Evolutionary conservation across 2,888 invertebrate genomes (phyloP), one percentile per base, ranked within the genome.

Genomic region (Anoplius nigerrimus): DNA sequence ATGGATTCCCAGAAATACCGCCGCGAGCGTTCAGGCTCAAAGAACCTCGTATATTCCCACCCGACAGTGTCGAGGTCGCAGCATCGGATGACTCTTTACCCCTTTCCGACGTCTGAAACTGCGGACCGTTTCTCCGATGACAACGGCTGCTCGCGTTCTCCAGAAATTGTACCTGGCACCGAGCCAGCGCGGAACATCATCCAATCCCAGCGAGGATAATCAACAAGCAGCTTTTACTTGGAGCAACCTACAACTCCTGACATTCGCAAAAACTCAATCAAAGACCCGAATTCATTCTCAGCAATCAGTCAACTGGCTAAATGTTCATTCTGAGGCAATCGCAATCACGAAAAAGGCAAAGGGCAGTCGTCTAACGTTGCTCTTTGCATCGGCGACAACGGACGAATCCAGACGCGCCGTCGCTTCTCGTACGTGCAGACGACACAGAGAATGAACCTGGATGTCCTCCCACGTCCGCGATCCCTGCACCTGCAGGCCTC

Each of bases 1-100:
- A 59, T 24, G 27, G 65, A 59, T 68, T 68, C 68, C 65, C 42
- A 54, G 64, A 65, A 64, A 68, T 59, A 51, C 60, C 55, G 64
- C 21, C 56, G 58, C n/a, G 42, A 64, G 54, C 42, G 21, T 34
- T 27, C n/a, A 54, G 45, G 58, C 58, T 48, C 54, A 52, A 56
- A 64, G 64, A 46, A 59, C 54, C 42, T 68, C 63, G 21, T 16
- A n/a, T 22, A 22, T 58, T 45, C 20, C 56, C 48, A 51, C 45
- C 20, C 43, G 48, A 15, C 21, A 52, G 22, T 52, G 52, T 52
- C 52, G 22, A 51, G 51, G 45, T 62, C 51, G 24, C 62, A 53
- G 57, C 45, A 63, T 67, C 53, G 45, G 63, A 67, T 66, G 56
- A 57, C 21, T 53, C 53, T 22, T 34, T 20, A 55, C 56, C 46